Conservation (phyloP, 1,140 invertebrate genomes). For the Brachionus paranguensis region DNA sequence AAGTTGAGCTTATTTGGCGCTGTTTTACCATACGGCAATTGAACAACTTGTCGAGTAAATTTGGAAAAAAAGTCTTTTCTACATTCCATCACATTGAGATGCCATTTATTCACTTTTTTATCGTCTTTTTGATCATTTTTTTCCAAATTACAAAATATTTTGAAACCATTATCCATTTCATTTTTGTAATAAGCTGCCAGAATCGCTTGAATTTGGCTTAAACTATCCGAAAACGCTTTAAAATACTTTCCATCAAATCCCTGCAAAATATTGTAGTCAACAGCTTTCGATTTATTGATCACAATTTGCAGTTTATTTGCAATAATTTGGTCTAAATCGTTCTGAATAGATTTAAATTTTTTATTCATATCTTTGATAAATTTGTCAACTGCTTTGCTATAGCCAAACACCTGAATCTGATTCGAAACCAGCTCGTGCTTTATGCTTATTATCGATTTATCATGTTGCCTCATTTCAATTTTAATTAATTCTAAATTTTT, state of each 20-base stretch:
- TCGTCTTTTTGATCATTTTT: not conserved
- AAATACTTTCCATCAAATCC: conserved; percentile 1
- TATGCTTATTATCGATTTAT: not conserved
- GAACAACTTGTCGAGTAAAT: not conserved
- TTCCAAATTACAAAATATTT: not conserved
- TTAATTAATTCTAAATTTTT: not conserved
- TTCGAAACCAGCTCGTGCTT: not conserved
- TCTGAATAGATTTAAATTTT: not conserved
- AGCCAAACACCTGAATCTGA: not conserved
- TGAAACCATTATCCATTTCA: not conserved
- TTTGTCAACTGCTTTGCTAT: not conserved
- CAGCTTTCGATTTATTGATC: not conserved
- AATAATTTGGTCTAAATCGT: not conserved
- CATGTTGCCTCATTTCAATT: not conserved
- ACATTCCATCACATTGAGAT: not conserved
- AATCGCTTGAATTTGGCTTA: not conserved
- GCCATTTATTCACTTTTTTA: not conserved
- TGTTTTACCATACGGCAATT: not conserved
- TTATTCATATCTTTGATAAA: not conserved
- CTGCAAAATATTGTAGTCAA: not conserved
- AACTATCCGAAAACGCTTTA: not conserved
- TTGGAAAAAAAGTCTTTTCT: not conserved
- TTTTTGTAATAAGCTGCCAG: not conserved
- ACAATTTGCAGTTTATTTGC: not conserved
- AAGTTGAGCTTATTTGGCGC: not conserved